Evolutionary conservation across 1,140 invertebrate species (phyloP).

Genomic region (Oedothorax gibbosus): DNA sequence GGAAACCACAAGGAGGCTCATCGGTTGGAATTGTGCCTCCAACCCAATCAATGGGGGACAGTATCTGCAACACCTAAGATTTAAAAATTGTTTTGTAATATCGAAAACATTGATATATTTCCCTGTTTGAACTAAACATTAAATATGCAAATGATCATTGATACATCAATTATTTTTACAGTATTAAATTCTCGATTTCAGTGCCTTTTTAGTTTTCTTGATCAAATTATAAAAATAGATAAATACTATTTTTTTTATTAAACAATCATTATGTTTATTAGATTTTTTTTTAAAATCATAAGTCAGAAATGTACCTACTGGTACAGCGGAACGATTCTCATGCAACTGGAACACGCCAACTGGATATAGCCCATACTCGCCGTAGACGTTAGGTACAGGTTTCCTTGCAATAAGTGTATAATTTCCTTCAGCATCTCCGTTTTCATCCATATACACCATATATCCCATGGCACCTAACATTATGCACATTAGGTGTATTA

Average conservation of each 20-base stretch:
- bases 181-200: no score
- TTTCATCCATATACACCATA: slow-evolving; percentile 91
- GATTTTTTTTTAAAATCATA: no score
- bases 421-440: slow-evolving; percentile 95
- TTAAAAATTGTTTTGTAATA: neutral
- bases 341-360: slow-evolving; percentile 74
- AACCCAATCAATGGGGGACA: slow-evolving; percentile 81
- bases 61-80: slow-evolving; percentile 77
- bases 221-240: no score
- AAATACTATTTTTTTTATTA: no score
- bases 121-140: no score
- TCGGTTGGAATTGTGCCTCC: slow-evolving; percentile 81
- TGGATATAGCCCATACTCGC: slow-evolving; percentile 79
- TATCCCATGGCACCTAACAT: slow-evolving; percentile 75
- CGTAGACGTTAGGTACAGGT: slow-evolving; percentile 66
- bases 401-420: slow-evolving; percentile 87
- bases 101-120: no score
- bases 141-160: no score
- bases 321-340: slow-evolving; percentile 66
- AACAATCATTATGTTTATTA: no score
- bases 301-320: slow-evolving; percentile 64
- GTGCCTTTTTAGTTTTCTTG: no score
- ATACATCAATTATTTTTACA: no score
- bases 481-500: neutral
- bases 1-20: slow-evolving; percentile 93